Evolutionary conservation across 2,888 invertebrate genomes (phyloP).

Genomic region (Hypercompe scribonia): DNA sequence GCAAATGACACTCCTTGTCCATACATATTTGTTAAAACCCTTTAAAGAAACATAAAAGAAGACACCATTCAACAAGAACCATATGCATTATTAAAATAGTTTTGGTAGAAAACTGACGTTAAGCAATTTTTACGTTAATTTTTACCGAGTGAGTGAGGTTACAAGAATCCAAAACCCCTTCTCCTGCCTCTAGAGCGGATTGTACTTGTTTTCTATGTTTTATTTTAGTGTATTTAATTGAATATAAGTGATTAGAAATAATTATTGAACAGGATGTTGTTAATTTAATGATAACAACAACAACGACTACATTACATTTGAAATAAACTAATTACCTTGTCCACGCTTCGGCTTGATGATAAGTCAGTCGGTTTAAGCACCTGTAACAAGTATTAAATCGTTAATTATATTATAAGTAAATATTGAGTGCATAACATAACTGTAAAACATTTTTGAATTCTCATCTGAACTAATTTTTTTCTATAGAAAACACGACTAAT

Average conservation of each 20-base stretch:
- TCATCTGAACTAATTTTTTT: slow-evolving; percentile 24
- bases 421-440: slow-evolving; percentile 30
- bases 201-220: background rate
- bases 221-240: background rate
- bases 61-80: background rate
- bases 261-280: no score
- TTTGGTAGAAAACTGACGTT: background rate
- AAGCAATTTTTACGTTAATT: no score
- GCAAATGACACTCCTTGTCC: background rate
- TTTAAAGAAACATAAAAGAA: background rate
- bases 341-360: slow-evolving; percentile 56
- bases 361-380: slow-evolving; percentile 55
- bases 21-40: background rate
- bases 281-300: slow-evolving; percentile 46
- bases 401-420: slow-evolving; percentile 43
- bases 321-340: slow-evolving; percentile 74
- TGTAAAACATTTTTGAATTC: slow-evolving; percentile 20
- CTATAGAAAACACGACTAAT: slow-evolving; percentile 25
- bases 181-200: background rate
- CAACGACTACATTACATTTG: slow-evolving; percentile 52
- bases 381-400: slow-evolving; percentile 63
- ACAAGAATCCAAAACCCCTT: no score
- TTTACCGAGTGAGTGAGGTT: no score
- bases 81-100: background rate
- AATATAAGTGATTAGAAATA: no score